phyloP scores from a whole-genome alignment of 2,797 vertebrate genomes.

The Xiphorhynchus erythropygius region DNA sequence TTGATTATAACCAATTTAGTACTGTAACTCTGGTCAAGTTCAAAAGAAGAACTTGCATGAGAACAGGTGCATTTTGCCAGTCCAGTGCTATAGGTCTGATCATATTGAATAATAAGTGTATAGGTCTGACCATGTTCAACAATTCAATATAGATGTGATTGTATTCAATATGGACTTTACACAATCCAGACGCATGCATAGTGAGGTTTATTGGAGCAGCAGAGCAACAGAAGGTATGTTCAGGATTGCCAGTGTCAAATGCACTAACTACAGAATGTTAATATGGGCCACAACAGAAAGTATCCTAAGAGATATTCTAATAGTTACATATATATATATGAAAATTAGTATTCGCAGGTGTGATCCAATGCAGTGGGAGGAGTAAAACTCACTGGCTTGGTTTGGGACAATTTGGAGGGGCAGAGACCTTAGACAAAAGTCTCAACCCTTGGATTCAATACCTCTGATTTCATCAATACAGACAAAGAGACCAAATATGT shows the following conservation, averaged over 20 bases:
- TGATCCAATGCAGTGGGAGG: background rate
- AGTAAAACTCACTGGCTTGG: background rate
- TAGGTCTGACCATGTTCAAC: background rate
- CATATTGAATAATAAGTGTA: background rate
- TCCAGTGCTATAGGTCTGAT: background rate
- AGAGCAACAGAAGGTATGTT: rapidly evolving
- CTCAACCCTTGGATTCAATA: background rate
- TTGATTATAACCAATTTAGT: background rate
- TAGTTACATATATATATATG: too few species aligned
- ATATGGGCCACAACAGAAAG: background rate
- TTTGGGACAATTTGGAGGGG: background rate
- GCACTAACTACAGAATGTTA: background rate
- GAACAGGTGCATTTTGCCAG: background rate
- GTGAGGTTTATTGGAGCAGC: background rate
- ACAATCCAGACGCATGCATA: background rate
- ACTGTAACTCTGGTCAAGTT: rapidly evolving
- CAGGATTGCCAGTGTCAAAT: background rate
- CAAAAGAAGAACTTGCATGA: background rate
- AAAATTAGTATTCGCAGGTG: too few species aligned
- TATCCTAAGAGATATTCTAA: background rate
- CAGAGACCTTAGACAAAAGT: background rate
- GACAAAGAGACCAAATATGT: background rate
- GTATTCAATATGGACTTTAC: background rate
- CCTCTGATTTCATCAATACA: background rate
- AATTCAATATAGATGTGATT: background rate